Percentiles rank a stretch among this genome's conserved stretches.
Conservation (phyloP, 2,797 vertebrate species). For the Sylvia borin region DNA sequence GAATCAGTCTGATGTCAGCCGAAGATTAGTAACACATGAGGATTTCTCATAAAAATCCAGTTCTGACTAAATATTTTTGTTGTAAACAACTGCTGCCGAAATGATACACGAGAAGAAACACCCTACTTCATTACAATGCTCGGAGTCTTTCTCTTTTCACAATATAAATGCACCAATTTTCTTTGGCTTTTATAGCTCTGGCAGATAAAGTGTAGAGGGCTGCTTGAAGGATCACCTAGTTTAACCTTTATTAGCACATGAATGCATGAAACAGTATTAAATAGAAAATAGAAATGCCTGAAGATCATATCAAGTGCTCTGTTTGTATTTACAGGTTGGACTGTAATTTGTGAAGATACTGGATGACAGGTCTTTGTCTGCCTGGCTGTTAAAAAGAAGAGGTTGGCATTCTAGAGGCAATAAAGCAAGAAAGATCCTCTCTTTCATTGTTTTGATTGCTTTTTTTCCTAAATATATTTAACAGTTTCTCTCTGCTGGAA, state of each 20-base stretch:
- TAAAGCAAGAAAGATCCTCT: neutral
- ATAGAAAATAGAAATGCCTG: slow-evolving; percentile 33
- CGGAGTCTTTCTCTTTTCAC: slow-evolving; percentile 7
- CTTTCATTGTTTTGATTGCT: neutral
- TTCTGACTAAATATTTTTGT: slow-evolving; percentile 63
- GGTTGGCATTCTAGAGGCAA: neutral
- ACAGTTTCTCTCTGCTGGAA: neutral
- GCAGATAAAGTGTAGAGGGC: slow-evolving; percentile 15
- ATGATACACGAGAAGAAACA: slow-evolving; percentile 4
- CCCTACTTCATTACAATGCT: slow-evolving; percentile 8
- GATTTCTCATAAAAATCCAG: slow-evolving; percentile 63
- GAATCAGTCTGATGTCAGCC: slow-evolving; percentile 59
- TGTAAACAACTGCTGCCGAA: slow-evolving; percentile 61
- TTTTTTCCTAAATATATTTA: slow-evolving; percentile 27
- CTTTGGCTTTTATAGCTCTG: slow-evolving; percentile 39
- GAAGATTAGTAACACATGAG: slow-evolving; percentile 59
- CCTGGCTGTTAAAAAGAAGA: neutral
- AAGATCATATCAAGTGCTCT: neutral
- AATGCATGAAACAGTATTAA: slow-evolving; percentile 49
- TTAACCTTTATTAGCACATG: slow-evolving; percentile 62
- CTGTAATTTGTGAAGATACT: neutral
- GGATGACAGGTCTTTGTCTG: slow-evolving; percentile 10
- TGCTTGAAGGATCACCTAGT: slow-evolving; percentile 27
- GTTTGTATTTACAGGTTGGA: slow-evolving; percentile 34
- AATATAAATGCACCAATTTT: slow-evolving; percentile 46